Percentiles rank a stretch among this genome's conserved stretches.
Conservation (phyloP, 2,113 vertebrate genomes). For the Marmota flaviventris region DNA sequence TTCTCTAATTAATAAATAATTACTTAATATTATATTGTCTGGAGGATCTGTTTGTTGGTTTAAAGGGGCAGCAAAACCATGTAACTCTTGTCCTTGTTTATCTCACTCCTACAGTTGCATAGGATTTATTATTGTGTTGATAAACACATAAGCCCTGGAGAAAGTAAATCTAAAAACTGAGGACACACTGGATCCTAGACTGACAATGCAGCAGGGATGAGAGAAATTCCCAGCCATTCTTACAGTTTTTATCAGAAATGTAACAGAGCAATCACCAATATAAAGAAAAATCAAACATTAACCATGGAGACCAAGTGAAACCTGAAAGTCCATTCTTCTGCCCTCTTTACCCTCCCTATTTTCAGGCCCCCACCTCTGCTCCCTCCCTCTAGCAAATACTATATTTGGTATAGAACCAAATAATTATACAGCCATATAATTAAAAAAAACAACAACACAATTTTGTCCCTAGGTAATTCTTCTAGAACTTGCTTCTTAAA, state of each 20-base stretch:
- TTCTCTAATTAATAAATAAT: neutral
- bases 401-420: neutral
- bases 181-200: neutral
- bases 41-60: neutral
- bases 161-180: neutral
- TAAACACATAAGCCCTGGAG: neutral
- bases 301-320: neutral
- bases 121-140: neutral
- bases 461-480: neutral
- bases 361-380: neutral
- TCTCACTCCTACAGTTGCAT: neutral
- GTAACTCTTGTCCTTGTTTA: neutral
- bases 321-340: neutral
- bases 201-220: neutral
- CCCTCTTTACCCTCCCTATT: neutral
- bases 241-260: neutral
- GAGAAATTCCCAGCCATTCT: neutral
- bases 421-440: neutral
- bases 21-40: neutral
- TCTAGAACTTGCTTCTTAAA: neutral
- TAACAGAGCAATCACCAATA: neutral
- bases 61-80: neutral
- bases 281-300: neutral
- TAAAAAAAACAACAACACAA: neutral
- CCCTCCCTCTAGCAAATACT: neutral